Base-by-base conservation (phyloP, 2,888 invertebrate species). In the Mamestra brassicae region DNA sequence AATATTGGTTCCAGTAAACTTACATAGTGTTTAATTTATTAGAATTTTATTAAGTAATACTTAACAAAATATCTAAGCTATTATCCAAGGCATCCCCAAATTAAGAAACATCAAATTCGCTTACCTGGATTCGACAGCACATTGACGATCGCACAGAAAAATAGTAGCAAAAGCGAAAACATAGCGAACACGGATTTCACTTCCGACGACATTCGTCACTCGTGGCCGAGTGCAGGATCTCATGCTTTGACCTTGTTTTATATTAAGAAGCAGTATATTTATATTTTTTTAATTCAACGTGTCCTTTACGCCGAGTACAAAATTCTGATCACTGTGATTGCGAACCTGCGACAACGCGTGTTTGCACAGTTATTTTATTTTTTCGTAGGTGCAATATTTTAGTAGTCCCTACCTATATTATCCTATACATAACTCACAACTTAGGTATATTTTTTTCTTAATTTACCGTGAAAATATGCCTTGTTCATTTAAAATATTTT, bases 121-220 rank as follows among this genome's bases (percentile, higher is more conserved):
- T 81, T 36, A 87, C 88, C 80, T 75, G 84, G 80, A 62, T 61
- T 66, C 6, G 85, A 79, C 34, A 80, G 26, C 3, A 82, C 80
- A 63, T 68, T 69, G 15, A 74, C 69, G n/a, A 79, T 52, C 0
- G 62, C 73, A 67, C 63, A 71, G 3, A 78, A 73, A 2, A 87
- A 63, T 4, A 85, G 3, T 0, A 85, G n/a, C 36, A 85, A 11
- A 3, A 79, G 3, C 0, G 70, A 66, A 66, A 74, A 76, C 85
- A 87, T 87, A 34, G 34, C 58, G 64, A 63, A 3, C 26, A 8
- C 17, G 5, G 52, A 69, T 38, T 62, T 64, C 2, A 67, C 76
- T 58, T 70, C 77, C 55, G 58, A 45, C 38, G 63, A 74, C 47
- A 62, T 66, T 17, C 50, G 52, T 26, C 70, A 34, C 63, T 71